These are phyloP conservation scores for Halictus quadricinctus DNA, from an alignment of 2,888 invertebrate species.

Conservation along the genomic window DNA sequence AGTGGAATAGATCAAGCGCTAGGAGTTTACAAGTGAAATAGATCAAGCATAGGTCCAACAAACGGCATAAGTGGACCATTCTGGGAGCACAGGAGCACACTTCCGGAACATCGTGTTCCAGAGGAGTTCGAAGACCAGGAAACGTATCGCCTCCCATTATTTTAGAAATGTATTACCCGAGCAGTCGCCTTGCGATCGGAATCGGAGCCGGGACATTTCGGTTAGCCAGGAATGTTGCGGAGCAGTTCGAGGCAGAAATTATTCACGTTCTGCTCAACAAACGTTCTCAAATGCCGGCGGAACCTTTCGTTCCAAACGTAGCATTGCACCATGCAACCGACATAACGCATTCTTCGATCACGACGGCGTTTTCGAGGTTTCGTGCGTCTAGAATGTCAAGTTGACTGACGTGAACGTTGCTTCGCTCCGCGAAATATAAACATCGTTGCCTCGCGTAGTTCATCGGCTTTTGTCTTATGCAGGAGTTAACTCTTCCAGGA, in stretches of 20 bases:
- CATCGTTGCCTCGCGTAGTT: not conserved
- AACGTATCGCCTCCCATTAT: constrained; percentile 14
- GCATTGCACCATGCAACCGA: not conserved
- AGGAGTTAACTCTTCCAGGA: not conserved
- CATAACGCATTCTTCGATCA: constrained; percentile 10
- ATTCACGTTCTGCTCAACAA: constrained; percentile 39
- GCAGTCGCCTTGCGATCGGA: constrained; percentile 1
- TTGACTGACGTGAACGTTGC: not conserved
- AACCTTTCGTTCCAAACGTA: constrained; percentile 27
- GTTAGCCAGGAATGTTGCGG: constrained; percentile 37
- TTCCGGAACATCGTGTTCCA: not conserved
- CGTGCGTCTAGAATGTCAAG: not conserved
- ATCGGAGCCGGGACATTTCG: constrained; percentile 28
- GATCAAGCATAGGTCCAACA: no score
- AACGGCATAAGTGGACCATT: not conserved
- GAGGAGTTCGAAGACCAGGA: not conserved
- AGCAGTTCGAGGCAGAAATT: constrained; percentile 34
- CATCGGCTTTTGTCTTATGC: not conserved
- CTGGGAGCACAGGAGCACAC: not conserved
- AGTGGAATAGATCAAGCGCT: no score
- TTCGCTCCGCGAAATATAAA: not conserved
- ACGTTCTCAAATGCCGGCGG: constrained; percentile 30
- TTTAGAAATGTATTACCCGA: constrained; percentile 30
- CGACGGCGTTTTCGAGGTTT: not conserved
- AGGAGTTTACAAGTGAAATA: no score